These are phyloP conservation scores for Epistrophella euchroma DNA, from an alignment of 2,888 invertebrate species.

Conservation along the genomic window DNA sequence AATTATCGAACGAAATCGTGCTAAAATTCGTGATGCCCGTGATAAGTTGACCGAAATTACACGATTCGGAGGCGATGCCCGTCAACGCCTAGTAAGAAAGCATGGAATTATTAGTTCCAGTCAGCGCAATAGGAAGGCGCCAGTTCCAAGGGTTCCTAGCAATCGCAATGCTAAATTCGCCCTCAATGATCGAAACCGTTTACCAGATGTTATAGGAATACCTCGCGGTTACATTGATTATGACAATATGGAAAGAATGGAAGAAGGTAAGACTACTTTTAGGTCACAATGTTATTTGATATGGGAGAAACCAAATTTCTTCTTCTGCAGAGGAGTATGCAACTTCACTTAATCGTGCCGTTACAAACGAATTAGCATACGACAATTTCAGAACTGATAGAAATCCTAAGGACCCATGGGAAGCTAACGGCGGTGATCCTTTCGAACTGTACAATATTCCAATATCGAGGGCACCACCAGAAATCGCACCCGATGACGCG, in stretches of 20 bases:
- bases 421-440: constrained; percentile 79
- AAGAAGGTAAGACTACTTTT: constrained; percentile 79
- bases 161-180: constrained; percentile 40
- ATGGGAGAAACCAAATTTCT: background rate
- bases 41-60: constrained; percentile 91
- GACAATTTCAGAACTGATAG: constrained; percentile 58
- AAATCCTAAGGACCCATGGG: constrained; percentile 77
- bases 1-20: constrained; percentile 91
- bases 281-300: background rate
- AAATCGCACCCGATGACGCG: constrained; percentile 35
- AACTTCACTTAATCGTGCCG: constrained; percentile 79
- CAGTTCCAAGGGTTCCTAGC: constrained; percentile 1
- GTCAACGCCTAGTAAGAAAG: constrained; percentile 88
- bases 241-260: constrained; percentile 82
- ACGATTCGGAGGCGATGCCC: constrained; percentile 89
- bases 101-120: constrained; percentile 71
- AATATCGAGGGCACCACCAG: constrained; percentile 38
- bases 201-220: constrained; percentile 78
- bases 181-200: constrained; percentile 56
- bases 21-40: constrained; percentile 90
- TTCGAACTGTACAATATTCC: constrained; percentile 82
- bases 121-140: constrained; percentile 30
- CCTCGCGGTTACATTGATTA: constrained; percentile 83
- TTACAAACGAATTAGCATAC: constrained; percentile 80
- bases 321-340: constrained; percentile 78